A percentile compares a stretch with the other conserved stretches of the same genome.
Evolutionary conservation across 2,888 invertebrate species (phyloP).

Genomic region (Sphecodes monilicornis): DNA sequence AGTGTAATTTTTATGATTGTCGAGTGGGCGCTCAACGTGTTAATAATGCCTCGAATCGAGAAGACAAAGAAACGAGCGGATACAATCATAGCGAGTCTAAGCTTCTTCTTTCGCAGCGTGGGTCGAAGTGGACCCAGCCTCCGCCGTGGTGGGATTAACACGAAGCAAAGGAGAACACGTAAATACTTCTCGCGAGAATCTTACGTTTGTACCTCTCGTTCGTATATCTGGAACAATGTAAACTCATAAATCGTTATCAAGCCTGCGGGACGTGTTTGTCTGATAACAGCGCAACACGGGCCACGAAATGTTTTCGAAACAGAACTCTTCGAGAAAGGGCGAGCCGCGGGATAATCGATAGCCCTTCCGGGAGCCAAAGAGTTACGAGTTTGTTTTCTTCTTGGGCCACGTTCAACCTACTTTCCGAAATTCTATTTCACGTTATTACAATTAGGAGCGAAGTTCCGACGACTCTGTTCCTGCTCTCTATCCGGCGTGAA

Average conservation of each 20-base stretch:
- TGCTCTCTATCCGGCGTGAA: slow-evolving; percentile 22
- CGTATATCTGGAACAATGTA: not conserved
- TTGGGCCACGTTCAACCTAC: slow-evolving; percentile 38
- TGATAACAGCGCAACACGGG: slow-evolving; percentile 2
- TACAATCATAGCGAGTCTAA: no score
- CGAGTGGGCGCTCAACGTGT: no score
- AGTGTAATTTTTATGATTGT: no score
- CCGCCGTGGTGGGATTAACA: not conserved
- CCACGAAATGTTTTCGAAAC: slow-evolving; percentile 12
- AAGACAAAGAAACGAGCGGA: no score
- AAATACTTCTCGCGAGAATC: not conserved
- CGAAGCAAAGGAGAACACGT: not conserved
- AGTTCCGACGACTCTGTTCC: slow-evolving; percentile 18
- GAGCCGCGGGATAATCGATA: slow-evolving; percentile 46
- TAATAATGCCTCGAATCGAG: no score
- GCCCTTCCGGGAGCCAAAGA: slow-evolving; percentile 25
- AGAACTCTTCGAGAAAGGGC: not conserved
- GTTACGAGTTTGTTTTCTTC: slow-evolving; percentile 54
- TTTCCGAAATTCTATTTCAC: slow-evolving; percentile 41
- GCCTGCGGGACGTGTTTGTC: not conserved
- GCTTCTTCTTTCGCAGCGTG: not conserved
- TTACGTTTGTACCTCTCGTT: not conserved
- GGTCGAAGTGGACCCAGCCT: not conserved
- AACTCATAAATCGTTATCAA: slow-evolving; percentile 7
- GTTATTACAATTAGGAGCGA: slow-evolving; percentile 49